Base-by-base conservation (phyloP, 1,140 invertebrate genomes). In the Drosophila athabasca region DNA sequence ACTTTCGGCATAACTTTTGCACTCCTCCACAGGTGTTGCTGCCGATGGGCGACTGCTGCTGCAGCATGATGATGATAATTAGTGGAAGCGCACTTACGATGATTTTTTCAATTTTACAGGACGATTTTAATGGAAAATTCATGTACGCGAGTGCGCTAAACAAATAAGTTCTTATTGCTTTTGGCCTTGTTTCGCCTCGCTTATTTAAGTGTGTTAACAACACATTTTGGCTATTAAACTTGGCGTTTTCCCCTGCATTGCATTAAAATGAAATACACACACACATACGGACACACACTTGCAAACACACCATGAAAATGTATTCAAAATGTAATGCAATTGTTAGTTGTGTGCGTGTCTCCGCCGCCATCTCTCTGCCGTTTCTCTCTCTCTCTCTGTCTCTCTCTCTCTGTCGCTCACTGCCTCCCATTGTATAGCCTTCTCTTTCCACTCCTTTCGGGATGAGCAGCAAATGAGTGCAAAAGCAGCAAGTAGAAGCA, bases 321-420 rank as follows among this genome's bases (percentile, higher is more conserved):
- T 76, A 79, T 75, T 59, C 71, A 65, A 80, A 79, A 80, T 79
- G 77, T 64, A 82, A 81, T 80, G 67, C 54, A 71, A 80, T 80
- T 75, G 57, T 50, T 62, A 58, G 66, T 68, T 45, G 60, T 66
- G 50, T 53, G 65, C 53, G 61, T 29, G 50, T 57, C 50, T 55
- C 22, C 39, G 13, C 4, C 3, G 2, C 55, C 11, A 5, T n/a
- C 44, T n/a, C 13, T 5, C 41, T 11, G 3, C 2, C 5, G 9
- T 48, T 17, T 29, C 39, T 6, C 41, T 39, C 19, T 26, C 11
- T 8, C 29, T 43, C 44, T n/a, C n/a, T n/a, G n/a, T n/a, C n/a
- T n/a, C n/a, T n/a, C 9, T 35, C 13, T 6, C 17, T 35, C 45
- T 35, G 15, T 35, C 9, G 24, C 13, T 6, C 17, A 22, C 45